Base-by-base conservation (phyloP, 2,888 invertebrate genomes). In the Limenitis arthemis region DNA sequence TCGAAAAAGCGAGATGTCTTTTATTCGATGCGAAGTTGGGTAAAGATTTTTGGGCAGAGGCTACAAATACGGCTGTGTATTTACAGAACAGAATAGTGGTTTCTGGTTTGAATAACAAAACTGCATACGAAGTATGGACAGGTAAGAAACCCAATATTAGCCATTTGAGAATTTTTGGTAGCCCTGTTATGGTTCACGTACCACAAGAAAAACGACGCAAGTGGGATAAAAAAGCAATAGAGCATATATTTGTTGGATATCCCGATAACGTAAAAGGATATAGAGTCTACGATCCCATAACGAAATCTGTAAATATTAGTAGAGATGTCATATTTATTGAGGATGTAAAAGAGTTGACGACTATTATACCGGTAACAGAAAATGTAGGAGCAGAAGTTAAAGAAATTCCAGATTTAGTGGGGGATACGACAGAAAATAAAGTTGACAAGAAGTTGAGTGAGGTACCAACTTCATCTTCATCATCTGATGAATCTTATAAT, bases 71-170 rank as follows among this genome's bases (percentile, higher is more conserved):
- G 6, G 53, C 56, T 29, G 55, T 54, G 0, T 55, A 55, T 44
- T 3, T 56, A 8, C 37, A 41, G 20, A 58, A 57, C 31, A 37
- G 55, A 20, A 43, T 44, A 4, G 29, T 52, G 9, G 53, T 54
- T 8, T 44, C 52, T 31, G 46, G 39, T 29, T 39, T 56, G 9
- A 28, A 50, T 31, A 39, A 55, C 8, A 59, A 50, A 42, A 61
- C 62, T 7, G 57, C 57, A 20, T 56, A 50, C 51, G 60, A 59
- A 47, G 4, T 53, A 8, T 61, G 61, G 59, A 51, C 46, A 30
- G 51, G 51, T 6, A 11, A n/a, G 11, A 55, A 55, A 39, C 54
- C 56, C 8, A 46, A 55, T 44, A 12, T 60, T n/a, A 44, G 44
- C 29, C 49, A 57, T 47, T 36, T 57, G 8, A 39, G 56, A 28